Base-by-base conservation (phyloP, 2,888 invertebrate genomes). In the Pharmacophagus antenor region DNA sequence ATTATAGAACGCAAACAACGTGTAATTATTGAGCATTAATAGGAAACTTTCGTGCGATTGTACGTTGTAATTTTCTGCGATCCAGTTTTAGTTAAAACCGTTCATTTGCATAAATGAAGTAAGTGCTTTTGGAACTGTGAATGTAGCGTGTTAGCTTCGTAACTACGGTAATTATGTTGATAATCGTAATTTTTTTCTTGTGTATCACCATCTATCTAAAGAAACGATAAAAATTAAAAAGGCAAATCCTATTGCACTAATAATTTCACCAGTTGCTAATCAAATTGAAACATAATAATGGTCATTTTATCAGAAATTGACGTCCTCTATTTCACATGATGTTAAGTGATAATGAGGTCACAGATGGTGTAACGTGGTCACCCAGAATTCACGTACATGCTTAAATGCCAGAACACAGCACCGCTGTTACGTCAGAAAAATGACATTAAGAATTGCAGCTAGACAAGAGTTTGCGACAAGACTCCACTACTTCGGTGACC, bases 61-160 rank as follows among this genome's bases (percentile, higher is more conserved):
- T 49, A 74, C 70, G 70, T 79, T 73, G 79, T 83, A 84, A 85
- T 85, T 85, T 85, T 71, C 71, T 71, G 73, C 84, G 85, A 87
- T 85, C 84, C 82, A 86, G 85, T 84, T 80, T 79, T 56, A 64
- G 72, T 74, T 85, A 81, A 85, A 81, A 70, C 72, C 61, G 61
- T 69, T 79, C 75, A 86, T 87, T 78, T 85, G 71, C 79, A 71
- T 73, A 70, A 17, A 17, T 17, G 17, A 17, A 42, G 42, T 42
- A 17, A 42, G 10, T 15, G 31, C 31, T 31, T 31, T 15, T 3
- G 12, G 31, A 10, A 15, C 15, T 31, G 15, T 12, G 15, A 31
- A 3, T 31, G 31, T 31, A 10, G 31, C 31, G 15, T 31, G 31
- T 10, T 31, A 31, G 15, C 12, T 31, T 31, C 15, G 15, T 31